A percentile compares a stretch with the other conserved stretches of the same genome.
phyloP scores from a whole-genome alignment of 1,140 invertebrate species.

The Drosophila punjabiensis region DNA sequence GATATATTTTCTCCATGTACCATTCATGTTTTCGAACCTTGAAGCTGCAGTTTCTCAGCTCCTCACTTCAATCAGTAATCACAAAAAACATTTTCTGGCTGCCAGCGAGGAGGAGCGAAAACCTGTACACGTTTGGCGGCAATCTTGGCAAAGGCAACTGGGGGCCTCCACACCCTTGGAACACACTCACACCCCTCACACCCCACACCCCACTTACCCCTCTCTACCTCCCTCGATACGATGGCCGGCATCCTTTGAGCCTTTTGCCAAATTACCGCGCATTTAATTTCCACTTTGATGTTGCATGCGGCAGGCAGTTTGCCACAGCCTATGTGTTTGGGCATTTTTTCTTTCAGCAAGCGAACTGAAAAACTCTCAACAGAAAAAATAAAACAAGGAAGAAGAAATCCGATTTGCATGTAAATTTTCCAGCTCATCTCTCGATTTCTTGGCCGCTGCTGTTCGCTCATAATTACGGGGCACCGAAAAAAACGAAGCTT shows the following conservation, averaged over 20 bases:
- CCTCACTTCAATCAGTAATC: slow-evolving; percentile 77
- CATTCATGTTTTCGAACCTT: slow-evolving; percentile 10
- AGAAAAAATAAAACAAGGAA: neutral
- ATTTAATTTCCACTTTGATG: slow-evolving; percentile 85
- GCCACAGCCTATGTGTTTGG: slow-evolving; percentile 49
- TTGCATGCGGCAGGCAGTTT: slow-evolving; percentile 78
- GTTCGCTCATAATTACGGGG: slow-evolving; percentile 58
- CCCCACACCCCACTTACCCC: neutral
- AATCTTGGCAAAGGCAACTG: slow-evolving; percentile 61
- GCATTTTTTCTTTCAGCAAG: slow-evolving; percentile 45
- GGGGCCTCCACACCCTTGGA: slow-evolving; percentile 13
- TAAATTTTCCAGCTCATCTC: slow-evolving; percentile 62
- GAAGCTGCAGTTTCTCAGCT: slow-evolving; percentile 38
- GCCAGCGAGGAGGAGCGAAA: slow-evolving; percentile 35
- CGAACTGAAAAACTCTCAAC: slow-evolving; percentile 44
- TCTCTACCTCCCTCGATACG: slow-evolving; percentile 17
- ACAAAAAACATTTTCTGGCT: slow-evolving; percentile 71
- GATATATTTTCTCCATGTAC: slow-evolving; percentile 7
- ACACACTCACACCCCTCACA: neutral
- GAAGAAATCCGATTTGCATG: slow-evolving; percentile 70
- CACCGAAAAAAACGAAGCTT: slow-evolving; percentile 45
- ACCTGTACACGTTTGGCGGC: slow-evolving; percentile 75
- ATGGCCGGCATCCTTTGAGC: slow-evolving; percentile 80
- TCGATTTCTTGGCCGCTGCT: slow-evolving; percentile 33
- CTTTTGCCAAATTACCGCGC: slow-evolving; percentile 84